Base-by-base conservation (phyloP, 2,888 invertebrate genomes). In the Microplitis manilae region DNA sequence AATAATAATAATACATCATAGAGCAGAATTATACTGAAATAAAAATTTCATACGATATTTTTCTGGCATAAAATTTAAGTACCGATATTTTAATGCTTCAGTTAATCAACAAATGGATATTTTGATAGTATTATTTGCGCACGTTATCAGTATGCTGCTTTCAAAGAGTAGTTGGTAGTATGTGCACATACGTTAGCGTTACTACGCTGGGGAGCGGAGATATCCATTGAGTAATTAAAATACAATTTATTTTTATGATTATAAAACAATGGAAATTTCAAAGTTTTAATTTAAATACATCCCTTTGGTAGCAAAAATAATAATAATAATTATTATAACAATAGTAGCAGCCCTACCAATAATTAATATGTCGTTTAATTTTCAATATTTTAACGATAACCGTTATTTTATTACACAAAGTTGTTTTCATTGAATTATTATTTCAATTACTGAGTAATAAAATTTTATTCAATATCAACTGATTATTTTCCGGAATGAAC, bases 211-310 rank as follows among this genome's bases (percentile, higher is more conserved):
- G 50, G 50, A 50, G 39, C 40, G 39, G 17, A 7, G 20, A 40
- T 60, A 70, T 76, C 59, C 59, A 40, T 40, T n/a, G 65, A 59
- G 65, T 72, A 74, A 79, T 79, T 79, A 79, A 78, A 78, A 76
- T 40, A 59, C 78, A 72, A 74, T 78, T 73, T 64, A 39, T 60
- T 68, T 78, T 78, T 79, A 79, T 59, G 70, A 70, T 71, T 50
- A 9, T 15, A 38, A 60, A 59, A 64, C 38, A 17, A n/a, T 71
- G 5, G 9, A 62, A 30, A 72, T 62, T 13, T 76, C 59, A 61
- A 68, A 20, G 41, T 72, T 72, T 75, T 79, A 50, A 39, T 39
- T 30, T 61, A 38, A 68, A 50, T 50, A 13, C 8, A 5, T 50
- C 50, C 9, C 50, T 30, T 30, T 8, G 50, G 13, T 50, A 50